Base-by-base conservation (phyloP, 1,140 invertebrate genomes). In the Oppia nitens region DNA sequence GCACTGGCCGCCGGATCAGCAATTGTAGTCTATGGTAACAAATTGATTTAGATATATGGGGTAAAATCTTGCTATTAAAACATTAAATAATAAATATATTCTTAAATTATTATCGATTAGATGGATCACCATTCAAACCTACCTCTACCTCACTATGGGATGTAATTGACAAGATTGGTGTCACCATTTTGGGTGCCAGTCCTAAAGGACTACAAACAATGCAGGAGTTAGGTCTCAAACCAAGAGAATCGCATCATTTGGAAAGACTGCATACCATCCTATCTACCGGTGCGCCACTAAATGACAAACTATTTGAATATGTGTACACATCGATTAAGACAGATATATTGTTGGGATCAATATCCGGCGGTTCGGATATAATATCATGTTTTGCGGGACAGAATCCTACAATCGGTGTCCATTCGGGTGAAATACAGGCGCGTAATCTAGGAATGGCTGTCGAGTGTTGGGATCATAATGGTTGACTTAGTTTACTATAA, bases 321-420 rank as follows among this genome's bases (percentile, higher is more conserved):
- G 75, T 81, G 2, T 79, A 79, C 64, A 68, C 65, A 11, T 64
- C 75, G 32, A 71, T 81, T n/a, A 78, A 78, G 59, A 66, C 66
- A 28, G 72, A 78, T 63, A 63, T 81, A 2, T 62, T 78, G 4
- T 70, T 81, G 25, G 77, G 74, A 25, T 78, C 78, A 6, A 78
- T 79, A 20, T 51, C 20, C 54, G 78, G 79, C 60, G 79, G 78
- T 9, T 79, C 78, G 20, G 79, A 79, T 66, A 79, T 78, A 48
- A 75, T 78, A 59, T 77, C 74, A 4, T 78, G 76, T 66, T 80
- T 80, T 67, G 75, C 77, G 69, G 78, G 78, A 28, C 71, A 73
- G 53, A 77, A 76, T 59, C 68, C 72, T 28, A 73, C 68, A 40
- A 57, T 78, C 17, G 77, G 77, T 14, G 76, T 80, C 3, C 68